phyloP scores from a whole-genome alignment of 2,797 vertebrate species.

The Argentina silus region DNA sequence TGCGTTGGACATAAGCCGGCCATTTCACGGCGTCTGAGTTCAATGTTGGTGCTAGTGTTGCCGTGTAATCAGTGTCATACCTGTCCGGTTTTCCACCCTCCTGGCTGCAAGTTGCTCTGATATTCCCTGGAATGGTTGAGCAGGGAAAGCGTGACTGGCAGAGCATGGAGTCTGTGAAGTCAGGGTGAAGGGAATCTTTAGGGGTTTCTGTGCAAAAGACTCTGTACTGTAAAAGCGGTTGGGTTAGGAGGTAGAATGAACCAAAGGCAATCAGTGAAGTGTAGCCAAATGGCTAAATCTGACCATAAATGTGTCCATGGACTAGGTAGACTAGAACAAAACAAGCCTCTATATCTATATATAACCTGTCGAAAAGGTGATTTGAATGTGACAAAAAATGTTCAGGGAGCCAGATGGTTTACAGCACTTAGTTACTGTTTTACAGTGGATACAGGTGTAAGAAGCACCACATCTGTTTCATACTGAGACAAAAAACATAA shows the following conservation, averaged over 20 bases:
- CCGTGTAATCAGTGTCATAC: conserved; percentile 1
- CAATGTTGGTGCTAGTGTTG: background rate
- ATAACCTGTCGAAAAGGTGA: no score
- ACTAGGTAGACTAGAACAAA: no score
- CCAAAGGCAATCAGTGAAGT: conserved; percentile 37
- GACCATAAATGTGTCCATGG: conserved; percentile 5
- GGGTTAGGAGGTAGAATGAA: conserved; percentile 9
- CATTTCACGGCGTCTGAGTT: conserved; percentile 5
- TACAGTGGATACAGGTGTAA: no score
- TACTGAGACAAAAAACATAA: no score
- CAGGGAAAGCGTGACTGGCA: conserved; percentile 9
- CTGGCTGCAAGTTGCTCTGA: no score
- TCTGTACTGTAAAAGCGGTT: conserved; percentile 32
- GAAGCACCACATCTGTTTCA: no score
- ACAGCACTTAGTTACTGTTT: no score
- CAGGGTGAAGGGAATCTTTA: conserved; percentile 11
- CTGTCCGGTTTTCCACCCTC: background rate
- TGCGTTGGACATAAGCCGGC: conserved; percentile 5
- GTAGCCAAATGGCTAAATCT: conserved; percentile 30
- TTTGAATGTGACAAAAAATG: no score
- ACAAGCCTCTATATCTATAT: no score
- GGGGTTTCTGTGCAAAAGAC: conserved; percentile 48
- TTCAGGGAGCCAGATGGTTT: no score
- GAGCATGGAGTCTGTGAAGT: conserved; percentile 9
- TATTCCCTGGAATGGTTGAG: conserved; percentile 6